phyloP scores from a whole-genome alignment of 2,797 vertebrate species.

The Selene dorsalis region DNA sequence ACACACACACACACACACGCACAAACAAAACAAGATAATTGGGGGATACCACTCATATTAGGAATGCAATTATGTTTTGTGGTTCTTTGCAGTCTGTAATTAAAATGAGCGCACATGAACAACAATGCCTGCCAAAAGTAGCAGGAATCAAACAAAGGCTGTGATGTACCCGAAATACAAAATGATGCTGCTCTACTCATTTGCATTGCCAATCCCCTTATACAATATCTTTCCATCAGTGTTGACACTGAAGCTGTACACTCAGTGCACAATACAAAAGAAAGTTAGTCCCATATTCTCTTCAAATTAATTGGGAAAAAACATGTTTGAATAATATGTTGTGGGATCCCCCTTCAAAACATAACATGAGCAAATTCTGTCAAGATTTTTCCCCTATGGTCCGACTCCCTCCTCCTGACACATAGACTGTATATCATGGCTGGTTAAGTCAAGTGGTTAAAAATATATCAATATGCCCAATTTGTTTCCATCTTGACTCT shows the following conservation, averaged over 20 bases:
- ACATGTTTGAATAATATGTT: conserved; percentile 44
- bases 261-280: background rate
- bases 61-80: conserved; percentile 48
- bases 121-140: background rate
- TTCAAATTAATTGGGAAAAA: conserved; percentile 21
- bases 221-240: background rate
- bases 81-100: conserved; percentile 1
- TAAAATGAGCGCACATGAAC: conserved; percentile 17
- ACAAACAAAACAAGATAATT: conserved; percentile 48
- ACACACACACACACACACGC: conserved; percentile 25
- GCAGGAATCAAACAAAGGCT: background rate
- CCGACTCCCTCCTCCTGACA: conserved; percentile 53
- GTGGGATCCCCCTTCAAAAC: conserved; percentile 46
- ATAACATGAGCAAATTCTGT: conserved; percentile 21
- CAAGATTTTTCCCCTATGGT: conserved; percentile 25
- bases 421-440: background rate
- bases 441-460: conserved; percentile 18
- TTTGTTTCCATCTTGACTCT: conserved; percentile 25
- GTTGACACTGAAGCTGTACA: background rate
- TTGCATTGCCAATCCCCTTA: background rate
- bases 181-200: conserved; percentile 10
- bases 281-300: background rate
- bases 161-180: background rate
- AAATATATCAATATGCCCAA: conserved; percentile 29
- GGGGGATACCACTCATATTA: conserved; percentile 62